Evolutionary conservation across 2,113 vertebrate species (phyloP), one percentile per base, ranked within the genome.

Genomic region (Eulacestoma nigropectus): DNA sequence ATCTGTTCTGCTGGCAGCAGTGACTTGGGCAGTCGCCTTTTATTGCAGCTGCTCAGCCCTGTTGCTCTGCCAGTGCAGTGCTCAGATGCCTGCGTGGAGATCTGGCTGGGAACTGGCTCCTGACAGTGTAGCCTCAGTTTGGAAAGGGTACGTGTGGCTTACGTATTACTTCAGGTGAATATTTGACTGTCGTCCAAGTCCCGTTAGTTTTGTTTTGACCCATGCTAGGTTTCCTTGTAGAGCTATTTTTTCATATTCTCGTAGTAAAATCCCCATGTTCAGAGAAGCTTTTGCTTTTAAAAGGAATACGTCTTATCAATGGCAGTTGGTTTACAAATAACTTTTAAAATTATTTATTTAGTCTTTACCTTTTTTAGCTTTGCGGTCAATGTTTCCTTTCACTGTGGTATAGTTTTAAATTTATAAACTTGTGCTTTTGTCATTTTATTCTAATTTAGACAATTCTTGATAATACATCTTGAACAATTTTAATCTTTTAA

Each of bases 11-110:
- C 94, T 93, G 93, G 86, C 94, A 85, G 89, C 67, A 75, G 47
- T 23, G 70, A 8, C 82, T 88, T 35, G 17, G 49, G 78, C 93
- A 63, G 1, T 82, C 5, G 4, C 62, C 79, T 90, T 72, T 30
- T 39, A 19, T 6, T 92, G 95, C 96, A 96, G 93, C 93, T 96
- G 96, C 95, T 95, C 44, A 41, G 77, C 64, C 18, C 83, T 3
- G 30, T 39, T 72, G 50, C 53, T 59, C 19, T 92, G 94, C 65
- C 96, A 90, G 67, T 2, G 35, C 75, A 20, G 60, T 16, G 82
- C 67, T 35, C 6, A 10, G 29, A 8, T 52, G 78, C 67, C 81
- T 50, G 65, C 6, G 0, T 25, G 72, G 75, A 25, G 67, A 53
- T 19, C 83, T 32, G 72, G 42, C 90, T 44, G 90, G 4, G 2